Percentiles rank a stretch among this genome's conserved stretches.
Evolutionary conservation across 2,888 invertebrate species (phyloP).

Genomic region (Geotrupes spiniger): DNA sequence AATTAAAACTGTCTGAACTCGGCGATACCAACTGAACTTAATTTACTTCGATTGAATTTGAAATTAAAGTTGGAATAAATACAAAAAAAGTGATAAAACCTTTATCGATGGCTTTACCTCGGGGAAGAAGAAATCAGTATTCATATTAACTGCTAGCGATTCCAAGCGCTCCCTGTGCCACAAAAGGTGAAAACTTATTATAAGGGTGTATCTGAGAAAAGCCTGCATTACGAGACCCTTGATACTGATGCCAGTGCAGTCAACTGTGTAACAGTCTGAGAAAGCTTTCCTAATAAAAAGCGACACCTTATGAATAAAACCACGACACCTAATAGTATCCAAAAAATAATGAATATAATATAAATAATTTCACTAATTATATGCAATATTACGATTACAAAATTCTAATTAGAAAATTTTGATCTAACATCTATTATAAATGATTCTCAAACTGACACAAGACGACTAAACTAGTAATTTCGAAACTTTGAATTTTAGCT

Average conservation of each 20-base stretch:
- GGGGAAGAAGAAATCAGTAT: slow-evolving; percentile 43
- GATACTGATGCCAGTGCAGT: slow-evolving; percentile 45
- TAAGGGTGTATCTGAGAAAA: slow-evolving; percentile 49
- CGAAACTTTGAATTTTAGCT: too few species aligned
- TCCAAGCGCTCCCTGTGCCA: slow-evolving; percentile 40
- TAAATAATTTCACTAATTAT: slow-evolving; percentile 8
- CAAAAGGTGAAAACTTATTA: slow-evolving; percentile 46
- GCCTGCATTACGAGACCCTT: slow-evolving; percentile 46
- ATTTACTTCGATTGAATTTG: slow-evolving; percentile 27
- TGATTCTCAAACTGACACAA: too few species aligned
- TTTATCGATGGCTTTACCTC: slow-evolving; percentile 36
- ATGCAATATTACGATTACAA: too few species aligned
- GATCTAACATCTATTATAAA: too few species aligned
- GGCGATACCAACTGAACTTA: slow-evolving; percentile 14
- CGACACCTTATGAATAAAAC: slow-evolving; percentile 33
- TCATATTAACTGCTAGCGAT: slow-evolving; percentile 48
- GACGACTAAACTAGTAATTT: too few species aligned
- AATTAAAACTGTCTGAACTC: neutral
- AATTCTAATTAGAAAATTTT: too few species aligned
- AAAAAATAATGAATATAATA: slow-evolving; percentile 5
- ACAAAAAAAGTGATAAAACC: slow-evolving; percentile 38
- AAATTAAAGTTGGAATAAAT: slow-evolving; percentile 31
- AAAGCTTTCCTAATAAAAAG: slow-evolving; percentile 43
- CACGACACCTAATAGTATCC: slow-evolving; percentile 9
- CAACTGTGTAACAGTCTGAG: slow-evolving; percentile 45